Conservation (phyloP, 2,113 vertebrate genomes). For the Eudorcas thomsonii region DNA sequence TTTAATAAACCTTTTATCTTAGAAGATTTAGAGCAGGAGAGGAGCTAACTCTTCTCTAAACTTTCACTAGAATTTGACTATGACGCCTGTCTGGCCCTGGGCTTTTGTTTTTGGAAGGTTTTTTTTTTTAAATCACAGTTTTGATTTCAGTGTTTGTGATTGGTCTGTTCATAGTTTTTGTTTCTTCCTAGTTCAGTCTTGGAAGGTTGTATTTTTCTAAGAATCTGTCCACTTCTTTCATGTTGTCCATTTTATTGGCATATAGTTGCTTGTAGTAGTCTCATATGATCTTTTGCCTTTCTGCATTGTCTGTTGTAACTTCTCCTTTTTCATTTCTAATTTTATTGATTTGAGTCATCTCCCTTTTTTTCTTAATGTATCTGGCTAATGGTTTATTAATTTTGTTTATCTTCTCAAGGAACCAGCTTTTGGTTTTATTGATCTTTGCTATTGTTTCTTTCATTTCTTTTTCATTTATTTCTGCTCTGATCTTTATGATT, state of each 20-base stretch:
- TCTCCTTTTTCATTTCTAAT: background rate
- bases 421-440: background rate
- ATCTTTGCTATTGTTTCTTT: background rate
- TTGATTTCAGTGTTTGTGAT: background rate
- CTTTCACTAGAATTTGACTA: background rate
- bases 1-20: background rate
- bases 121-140: background rate
- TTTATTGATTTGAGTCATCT: background rate
- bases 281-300: background rate
- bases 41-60: background rate
- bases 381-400: background rate
- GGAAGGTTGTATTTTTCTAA: background rate
- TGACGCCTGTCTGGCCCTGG: background rate
- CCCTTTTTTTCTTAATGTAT: background rate
- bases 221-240: background rate
- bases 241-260: background rate
- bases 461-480: background rate
- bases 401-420: background rate
- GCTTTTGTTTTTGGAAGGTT: background rate
- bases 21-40: background rate
- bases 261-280: background rate
- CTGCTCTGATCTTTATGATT: background rate
- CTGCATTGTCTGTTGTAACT: background rate
- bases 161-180: background rate
- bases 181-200: background rate